Conservation (phyloP, 2,797 vertebrate species). For the Cyprinodon diabolis region DNA sequence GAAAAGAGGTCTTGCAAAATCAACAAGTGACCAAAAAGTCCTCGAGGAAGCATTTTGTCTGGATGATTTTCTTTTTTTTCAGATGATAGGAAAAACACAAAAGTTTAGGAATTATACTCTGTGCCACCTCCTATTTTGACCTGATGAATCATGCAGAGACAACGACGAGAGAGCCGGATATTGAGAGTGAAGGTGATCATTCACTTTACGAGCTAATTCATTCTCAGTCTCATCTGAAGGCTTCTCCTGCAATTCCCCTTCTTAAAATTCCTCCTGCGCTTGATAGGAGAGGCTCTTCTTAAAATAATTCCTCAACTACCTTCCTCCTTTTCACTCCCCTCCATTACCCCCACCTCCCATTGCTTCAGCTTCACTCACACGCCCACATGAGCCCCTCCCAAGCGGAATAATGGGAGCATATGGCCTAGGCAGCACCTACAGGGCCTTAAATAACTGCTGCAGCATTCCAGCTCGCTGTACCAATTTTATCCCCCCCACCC, state of each 20-base stretch:
- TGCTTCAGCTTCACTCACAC: conserved; percentile 53
- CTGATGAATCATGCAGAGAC: conserved; percentile 75
- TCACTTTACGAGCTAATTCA: conserved; percentile 65
- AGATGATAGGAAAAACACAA: conserved; percentile 50
- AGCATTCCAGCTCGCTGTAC: conserved; percentile 76
- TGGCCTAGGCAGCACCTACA: conserved; percentile 80
- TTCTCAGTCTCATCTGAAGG: conserved; percentile 57
- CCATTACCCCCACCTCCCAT: conserved; percentile 38
- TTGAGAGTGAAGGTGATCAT: conserved; percentile 73
- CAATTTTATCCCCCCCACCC: conserved; percentile 67
- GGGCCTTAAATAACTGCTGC: conserved; percentile 82
- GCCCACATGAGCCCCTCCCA: conserved; percentile 76
- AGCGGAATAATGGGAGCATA: conserved; percentile 81
- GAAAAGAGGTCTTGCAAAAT: neutral
- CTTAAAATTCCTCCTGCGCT: conserved; percentile 47
- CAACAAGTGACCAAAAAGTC: conserved; percentile 19
- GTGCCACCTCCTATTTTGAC: conserved; percentile 60
- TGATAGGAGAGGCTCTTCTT: conserved; percentile 61
- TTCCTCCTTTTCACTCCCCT: conserved; percentile 44
- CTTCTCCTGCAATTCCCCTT: conserved; percentile 50
- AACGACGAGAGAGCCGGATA: conserved; percentile 67
- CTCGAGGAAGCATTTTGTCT: neutral
- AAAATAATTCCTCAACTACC: conserved; percentile 71
- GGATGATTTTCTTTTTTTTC: conserved; percentile 4
- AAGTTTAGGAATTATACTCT: conserved; percentile 64